phyloP scores from a whole-genome alignment of 1,140 invertebrate species.

The Hirudo medicinalis region DNA sequence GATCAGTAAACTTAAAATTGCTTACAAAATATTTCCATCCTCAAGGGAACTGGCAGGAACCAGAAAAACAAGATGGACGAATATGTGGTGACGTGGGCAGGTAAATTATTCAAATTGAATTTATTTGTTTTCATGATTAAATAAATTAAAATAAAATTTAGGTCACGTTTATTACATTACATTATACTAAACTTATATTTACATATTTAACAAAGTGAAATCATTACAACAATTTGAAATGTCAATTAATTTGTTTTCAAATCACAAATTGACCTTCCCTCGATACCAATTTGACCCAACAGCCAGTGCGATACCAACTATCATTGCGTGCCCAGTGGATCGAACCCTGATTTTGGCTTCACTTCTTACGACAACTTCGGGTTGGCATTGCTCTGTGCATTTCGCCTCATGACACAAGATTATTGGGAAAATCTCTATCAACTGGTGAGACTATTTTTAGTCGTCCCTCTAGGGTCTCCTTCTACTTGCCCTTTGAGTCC shows the following conservation, averaged over 20 bases:
- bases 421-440: constrained; percentile 97
- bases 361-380: constrained; percentile 96
- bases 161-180: not conserved
- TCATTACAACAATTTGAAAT: no score
- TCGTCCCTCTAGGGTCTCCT: not conserved
- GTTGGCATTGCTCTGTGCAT: constrained; percentile 87
- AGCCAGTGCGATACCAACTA: constrained; percentile 71
- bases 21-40: no score
- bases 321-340: constrained; percentile 77
- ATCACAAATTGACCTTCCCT: not conserved
- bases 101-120: not conserved
- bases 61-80: constrained; percentile 8
- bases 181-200: not conserved
- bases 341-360: constrained; percentile 88
- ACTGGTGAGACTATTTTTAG: constrained; percentile 50
- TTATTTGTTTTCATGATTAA: not conserved
- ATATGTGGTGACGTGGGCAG: constrained; percentile 16
- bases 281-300: constrained; percentile 15
- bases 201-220: not conserved
- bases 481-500: no score
- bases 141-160: not conserved
- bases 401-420: constrained; percentile 94
- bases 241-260: not conserved
- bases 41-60: constrained; percentile 46
- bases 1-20: no score